phyloP scores from a whole-genome alignment of 2,113 vertebrate genomes.

The Sinocyclocheilus grahami region DNA sequence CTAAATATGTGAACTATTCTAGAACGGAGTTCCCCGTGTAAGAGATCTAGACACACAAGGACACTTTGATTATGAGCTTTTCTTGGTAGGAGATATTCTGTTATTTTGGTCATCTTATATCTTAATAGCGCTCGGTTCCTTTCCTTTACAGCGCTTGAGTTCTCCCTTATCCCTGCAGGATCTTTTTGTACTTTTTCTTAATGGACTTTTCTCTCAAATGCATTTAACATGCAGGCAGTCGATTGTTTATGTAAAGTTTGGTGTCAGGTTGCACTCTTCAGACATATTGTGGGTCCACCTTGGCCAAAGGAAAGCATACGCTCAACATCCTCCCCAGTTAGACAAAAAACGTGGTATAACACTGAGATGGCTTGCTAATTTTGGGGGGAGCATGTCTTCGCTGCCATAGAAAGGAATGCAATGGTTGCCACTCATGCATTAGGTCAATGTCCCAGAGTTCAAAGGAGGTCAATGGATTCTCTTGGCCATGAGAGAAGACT shows the following conservation, averaged over 20 bases:
- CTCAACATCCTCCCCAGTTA: neutral
- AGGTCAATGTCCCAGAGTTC: conserved; percentile 18
- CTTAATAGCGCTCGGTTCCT: conserved; percentile 19
- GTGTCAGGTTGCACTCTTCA: conserved; percentile 25
- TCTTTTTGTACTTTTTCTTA: conserved; percentile 22
- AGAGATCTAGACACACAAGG: conserved; percentile 33
- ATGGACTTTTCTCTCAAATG: conserved; percentile 12
- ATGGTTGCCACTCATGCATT: conserved; percentile 11
- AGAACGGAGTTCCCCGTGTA: neutral
- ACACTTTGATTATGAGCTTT: conserved; percentile 26
- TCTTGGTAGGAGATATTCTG: conserved; percentile 22
- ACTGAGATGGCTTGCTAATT: neutral
- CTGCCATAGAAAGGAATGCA: neutral
- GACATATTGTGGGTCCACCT: conserved; percentile 30
- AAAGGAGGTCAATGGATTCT: neutral
- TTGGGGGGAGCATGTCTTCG: neutral
- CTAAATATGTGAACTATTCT: conserved; percentile 25
- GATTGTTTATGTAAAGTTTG: conserved; percentile 44
- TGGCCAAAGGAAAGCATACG: conserved; percentile 5
- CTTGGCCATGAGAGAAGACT: neutral
- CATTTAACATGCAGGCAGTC: conserved; percentile 19
- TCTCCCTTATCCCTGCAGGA: conserved; percentile 21
- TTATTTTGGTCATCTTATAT: conserved; percentile 43
- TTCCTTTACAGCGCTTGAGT: conserved; percentile 19
- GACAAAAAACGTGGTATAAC: neutral